Evolutionary conservation across 2,888 invertebrate genomes (phyloP), one percentile per base, ranked within the genome.

Genomic region (Plutella xylostella): DNA sequence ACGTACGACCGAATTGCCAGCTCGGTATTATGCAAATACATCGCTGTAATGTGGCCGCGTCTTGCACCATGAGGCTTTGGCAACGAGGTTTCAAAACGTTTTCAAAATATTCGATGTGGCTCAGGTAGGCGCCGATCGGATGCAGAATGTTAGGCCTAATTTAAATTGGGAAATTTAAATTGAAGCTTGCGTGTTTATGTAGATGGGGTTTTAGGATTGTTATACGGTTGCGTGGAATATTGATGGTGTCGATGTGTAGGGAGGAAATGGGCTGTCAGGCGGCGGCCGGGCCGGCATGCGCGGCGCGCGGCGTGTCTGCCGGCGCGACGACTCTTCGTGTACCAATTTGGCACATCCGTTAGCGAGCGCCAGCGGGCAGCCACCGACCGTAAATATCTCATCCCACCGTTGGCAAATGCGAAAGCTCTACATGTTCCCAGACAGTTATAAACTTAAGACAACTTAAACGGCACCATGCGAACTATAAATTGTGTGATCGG

Each of bases 281-380:
- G 65, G 70, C 72, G 78, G 76, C 76, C 73, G 72, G 73, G 68
- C 68, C 64, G 80, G 80, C 60, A 79, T 76, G 80, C 77, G 66
- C 61, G 64, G 53, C 70, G 77, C 74, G 76, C 15, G 30, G 79
- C 78, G 78, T 79, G 67, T 78, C 76, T 77, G 72, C 66, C 68
- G 70, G 65, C 74, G 68, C 51, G 54, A 55, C 66, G 62, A 49
- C 55, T 31, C 42, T 42, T 42, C 59, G 74, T 74, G 69, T 61
- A 77, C 75, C 65, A 66, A 79, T 82, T 83, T 82, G 82, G 82
- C 82, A 82, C 80, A 82, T 82, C 82, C 80, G 82, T 74, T 61
- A 64, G 58, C 66, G 68, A 66, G 63, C 68, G 76, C 68, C 73
- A 68, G 61, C 64, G 65, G 20, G 15, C 38, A 67, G 9, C 38